Evolutionary conservation across 1,140 invertebrate genomes (phyloP), one percentile per base, ranked within the genome.

Genomic region (Euura lappo): DNA sequence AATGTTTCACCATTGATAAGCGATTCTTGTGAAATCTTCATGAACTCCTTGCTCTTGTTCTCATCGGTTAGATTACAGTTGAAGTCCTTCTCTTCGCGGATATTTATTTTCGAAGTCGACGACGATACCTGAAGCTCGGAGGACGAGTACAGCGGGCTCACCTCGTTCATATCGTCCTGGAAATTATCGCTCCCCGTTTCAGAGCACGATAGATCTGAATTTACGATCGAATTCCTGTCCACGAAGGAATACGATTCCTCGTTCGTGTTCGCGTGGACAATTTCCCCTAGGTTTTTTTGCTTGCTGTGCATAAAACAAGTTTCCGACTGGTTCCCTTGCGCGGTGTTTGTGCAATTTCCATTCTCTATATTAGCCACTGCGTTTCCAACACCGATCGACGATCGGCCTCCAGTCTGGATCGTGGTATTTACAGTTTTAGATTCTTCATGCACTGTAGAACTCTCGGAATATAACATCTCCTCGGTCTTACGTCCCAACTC

Each of bases 261-360:
- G 10, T 60, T n/a, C 51, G 13, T 60, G 51, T 60, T n/a, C 51
- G 51, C 10, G 28, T 28, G 28, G 13, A 60, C 51, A 3, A 6
- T 60, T n/a, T 60, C 13, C 51, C 13, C 51, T 3, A 60, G 8
- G 13, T 60, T 60, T 60, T 60, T 60, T 60, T 60, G 51, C 51
- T 6, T 60, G 13, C 51, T 8, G 13, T 3, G 51, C 13, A 60
- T 60, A 8, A 60, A 60, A 60, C 51, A 60, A 4, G 51, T 60
- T 60, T 6, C 51, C 51, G 51, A 60, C 13, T 11, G 13, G 3
- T 60, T 60, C 51, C 51, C 51, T 4, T 60, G 51, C 13, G 10
- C 51, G 51, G 51, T 11, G 51, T n/a, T 60, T 60, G 51, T 60
- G 51, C 51, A 60, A 60, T 60, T 60, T n/a, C 51, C 51, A 11